phyloP scores from a whole-genome alignment of 2,888 invertebrate species.

The Plagodis pulveraria region DNA sequence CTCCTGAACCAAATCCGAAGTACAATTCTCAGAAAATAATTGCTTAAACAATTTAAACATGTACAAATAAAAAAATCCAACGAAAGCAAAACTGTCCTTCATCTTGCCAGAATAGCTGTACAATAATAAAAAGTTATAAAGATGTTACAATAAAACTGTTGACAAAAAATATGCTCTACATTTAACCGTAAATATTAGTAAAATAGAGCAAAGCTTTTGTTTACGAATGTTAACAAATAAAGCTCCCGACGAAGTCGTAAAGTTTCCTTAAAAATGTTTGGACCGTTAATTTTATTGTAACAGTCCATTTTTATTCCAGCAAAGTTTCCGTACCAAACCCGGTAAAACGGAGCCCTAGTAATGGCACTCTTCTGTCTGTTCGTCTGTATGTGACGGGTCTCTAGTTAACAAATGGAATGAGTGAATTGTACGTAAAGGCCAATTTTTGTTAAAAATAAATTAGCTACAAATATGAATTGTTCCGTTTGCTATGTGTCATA shows the following conservation, averaged over 20 bases:
- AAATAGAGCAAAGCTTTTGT: constrained; percentile 70
- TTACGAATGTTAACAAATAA: constrained; percentile 41
- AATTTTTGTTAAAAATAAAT: no score
- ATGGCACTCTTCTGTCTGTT: no score
- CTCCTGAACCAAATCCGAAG: neutral
- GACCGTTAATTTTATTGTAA: constrained; percentile 74
- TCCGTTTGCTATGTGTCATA: no score
- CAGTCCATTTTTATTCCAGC: constrained; percentile 50
- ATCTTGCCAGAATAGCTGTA: constrained; percentile 21
- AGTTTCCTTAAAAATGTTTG: constrained; percentile 49
- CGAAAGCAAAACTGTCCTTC: constrained; percentile 34
- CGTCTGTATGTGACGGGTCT: no score
- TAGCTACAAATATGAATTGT: no score
- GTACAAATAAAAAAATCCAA: constrained; percentile 25
- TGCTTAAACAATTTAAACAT: constrained; percentile 20
- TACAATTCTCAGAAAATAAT: constrained; percentile 26
- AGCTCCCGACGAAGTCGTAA: constrained; percentile 35
- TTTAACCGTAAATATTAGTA: constrained; percentile 60
- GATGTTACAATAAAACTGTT: constrained; percentile 36
- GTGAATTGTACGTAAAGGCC: no score
- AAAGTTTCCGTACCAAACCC: constrained; percentile 13
- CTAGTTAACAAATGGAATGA: no score
- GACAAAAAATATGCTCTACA: constrained; percentile 53
- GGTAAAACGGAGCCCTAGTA: no score
- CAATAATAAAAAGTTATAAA: constrained; percentile 33